Evolutionary conservation across 2,113 vertebrate species (phyloP).

Genomic region (Gallinago paraguaiae): DNA sequence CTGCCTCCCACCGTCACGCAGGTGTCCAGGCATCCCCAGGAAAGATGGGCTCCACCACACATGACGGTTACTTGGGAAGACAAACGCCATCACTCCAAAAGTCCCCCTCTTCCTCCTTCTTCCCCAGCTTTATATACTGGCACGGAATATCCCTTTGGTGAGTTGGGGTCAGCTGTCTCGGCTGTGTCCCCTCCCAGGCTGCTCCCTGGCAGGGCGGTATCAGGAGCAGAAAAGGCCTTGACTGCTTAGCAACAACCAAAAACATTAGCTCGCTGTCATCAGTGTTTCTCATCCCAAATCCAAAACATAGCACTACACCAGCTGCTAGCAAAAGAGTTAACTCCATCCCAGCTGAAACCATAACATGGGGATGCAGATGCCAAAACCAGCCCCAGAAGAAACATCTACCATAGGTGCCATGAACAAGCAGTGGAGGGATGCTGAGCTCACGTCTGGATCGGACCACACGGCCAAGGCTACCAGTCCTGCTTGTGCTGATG

Average conservation of each 20-base stretch:
- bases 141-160: not conserved
- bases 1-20: not conserved
- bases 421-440: not conserved
- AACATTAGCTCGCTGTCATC: not conserved
- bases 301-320: not conserved
- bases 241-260: not conserved
- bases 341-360: not conserved
- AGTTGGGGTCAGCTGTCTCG: not conserved
- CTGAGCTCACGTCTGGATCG: fast-evolving
- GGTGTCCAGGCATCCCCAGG: not conserved
- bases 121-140: not conserved
- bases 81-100: not conserved
- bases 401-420: fast-evolving
- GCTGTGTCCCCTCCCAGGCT: not conserved
- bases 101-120: not conserved
- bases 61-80: not conserved
- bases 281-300: not conserved
- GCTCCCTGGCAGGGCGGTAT: not conserved
- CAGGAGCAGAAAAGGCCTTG: not conserved
- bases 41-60: not conserved
- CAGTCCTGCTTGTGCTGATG: not conserved
- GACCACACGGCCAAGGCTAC: not conserved
- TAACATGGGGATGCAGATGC: not conserved
- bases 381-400: not conserved
- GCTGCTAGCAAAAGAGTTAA: not conserved